Evolutionary conservation across 2,797 vertebrate genomes (phyloP), one percentile per base, ranked within the genome.

Genomic region (Enteromius thamalakanensis): DNA sequence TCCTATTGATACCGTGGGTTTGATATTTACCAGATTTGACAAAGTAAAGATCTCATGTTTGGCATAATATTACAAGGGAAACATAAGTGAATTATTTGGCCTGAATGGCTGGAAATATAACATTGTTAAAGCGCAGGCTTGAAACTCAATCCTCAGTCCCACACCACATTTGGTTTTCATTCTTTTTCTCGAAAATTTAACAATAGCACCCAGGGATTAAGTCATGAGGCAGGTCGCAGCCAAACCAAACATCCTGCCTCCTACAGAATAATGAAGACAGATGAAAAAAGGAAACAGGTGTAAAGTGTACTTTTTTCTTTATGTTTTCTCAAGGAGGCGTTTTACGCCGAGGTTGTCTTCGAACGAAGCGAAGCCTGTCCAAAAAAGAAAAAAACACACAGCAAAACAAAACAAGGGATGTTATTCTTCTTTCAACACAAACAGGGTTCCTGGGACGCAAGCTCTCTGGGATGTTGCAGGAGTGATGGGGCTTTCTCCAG

Each of bases 201-300:
- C 91, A 93, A 93, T 91, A 91, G 93, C 92, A 92, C 91, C 93
- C 90, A 92, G 92, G 92, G 93, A 94, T 94, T 92, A 93, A 93
- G 93, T 94, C 94, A 95, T 92, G 87, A 86, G 76, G 91, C 87
- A 51, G 90, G 88, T 86, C 83, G 70, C 69, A 34, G 93, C 94
- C 94, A 95, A 94, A 89, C 64, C 91, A 93, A 95, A 95, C 94
- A 94, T 94, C 94, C 93, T 94, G 92, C 91, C 91, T 91, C 88
- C 91, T 86, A 85, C 91, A 89, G 86, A 89, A 88, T 83, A 91
- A 91, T 86, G 91, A 91, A 91, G 92, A 93, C 90, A 85, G 91
- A 93, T 90, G 92, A 90, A 90, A 88, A 88, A 90, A 89, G 89
- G 90, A 91, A 94, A 90, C 93, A 94, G 94, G 94, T 94, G 94